These are phyloP conservation scores for Papilio protenor DNA, from an alignment of 2,888 invertebrate species.

Conservation along the genomic window DNA sequence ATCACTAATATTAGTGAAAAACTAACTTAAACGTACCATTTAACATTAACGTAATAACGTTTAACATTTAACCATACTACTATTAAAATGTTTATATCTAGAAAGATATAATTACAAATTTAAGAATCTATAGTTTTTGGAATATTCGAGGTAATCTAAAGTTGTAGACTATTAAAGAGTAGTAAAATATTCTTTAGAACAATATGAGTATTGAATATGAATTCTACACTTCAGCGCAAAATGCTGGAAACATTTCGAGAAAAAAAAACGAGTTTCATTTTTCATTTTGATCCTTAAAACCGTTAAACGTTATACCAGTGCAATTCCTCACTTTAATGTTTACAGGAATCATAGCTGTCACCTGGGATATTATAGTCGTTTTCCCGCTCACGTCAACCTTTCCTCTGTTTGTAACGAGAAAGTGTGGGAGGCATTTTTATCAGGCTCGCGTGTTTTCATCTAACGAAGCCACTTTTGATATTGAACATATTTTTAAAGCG, in stretches of 20 bases:
- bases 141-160: too few species aligned
- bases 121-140: too few species aligned
- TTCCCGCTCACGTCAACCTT: slow-evolving; percentile 21
- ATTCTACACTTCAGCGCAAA: background rate
- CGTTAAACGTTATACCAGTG: background rate
- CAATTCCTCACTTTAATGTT: slow-evolving; percentile 18
- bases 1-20: too few species aligned
- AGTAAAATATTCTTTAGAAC: background rate
- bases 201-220: background rate
- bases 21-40: too few species aligned
- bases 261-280: background rate
- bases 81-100: too few species aligned
- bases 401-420: slow-evolving; percentile 14
- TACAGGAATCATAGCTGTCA: slow-evolving; percentile 12
- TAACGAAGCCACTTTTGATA: slow-evolving; percentile 25
- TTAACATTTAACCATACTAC: too few species aligned
- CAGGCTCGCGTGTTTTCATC: slow-evolving; percentile 20
- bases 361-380: slow-evolving; percentile 11
- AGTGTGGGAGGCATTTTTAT: slow-evolving; percentile 1
- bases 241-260: background rate
- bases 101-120: too few species aligned
- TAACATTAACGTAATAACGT: too few species aligned
- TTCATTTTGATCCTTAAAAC: background rate
- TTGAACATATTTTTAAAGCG: background rate
- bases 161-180: too few species aligned